Evolutionary conservation across 2,888 invertebrate species (phyloP).

Genomic region (Esperia sulphurella): DNA sequence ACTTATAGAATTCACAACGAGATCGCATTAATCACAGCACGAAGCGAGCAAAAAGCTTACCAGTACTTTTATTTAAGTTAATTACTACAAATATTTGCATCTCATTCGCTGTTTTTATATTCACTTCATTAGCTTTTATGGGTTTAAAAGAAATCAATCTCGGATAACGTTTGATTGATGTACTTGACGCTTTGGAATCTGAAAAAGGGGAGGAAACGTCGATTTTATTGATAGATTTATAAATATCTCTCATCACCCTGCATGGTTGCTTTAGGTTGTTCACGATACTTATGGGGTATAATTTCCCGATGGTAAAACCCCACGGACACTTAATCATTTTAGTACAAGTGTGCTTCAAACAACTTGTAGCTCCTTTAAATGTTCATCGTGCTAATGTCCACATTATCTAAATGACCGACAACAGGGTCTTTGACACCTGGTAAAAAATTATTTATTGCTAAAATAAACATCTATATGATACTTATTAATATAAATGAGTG

Average conservation of each 20-base stretch:
- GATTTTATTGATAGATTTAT: too few species aligned
- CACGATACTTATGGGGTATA: too few species aligned
- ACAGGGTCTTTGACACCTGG: not conserved
- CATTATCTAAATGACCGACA: too few species aligned
- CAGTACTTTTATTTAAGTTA: constrained; percentile 24
- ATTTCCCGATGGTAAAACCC: too few species aligned
- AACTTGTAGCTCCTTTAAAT: too few species aligned
- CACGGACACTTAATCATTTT: too few species aligned
- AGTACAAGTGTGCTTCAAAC: too few species aligned
- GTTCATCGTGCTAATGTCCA: too few species aligned
- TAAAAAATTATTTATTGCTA: not conserved
- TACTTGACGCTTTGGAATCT: not conserved
- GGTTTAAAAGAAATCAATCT: constrained; percentile 21
- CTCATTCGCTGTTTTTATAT: constrained; percentile 26
- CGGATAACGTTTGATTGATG: constrained; percentile 5
- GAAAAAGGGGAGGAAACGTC: too few species aligned
- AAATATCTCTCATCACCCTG: too few species aligned
- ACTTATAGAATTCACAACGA: constrained; percentile 40
- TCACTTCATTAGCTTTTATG: constrained; percentile 35
- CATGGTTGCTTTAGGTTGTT: too few species aligned
- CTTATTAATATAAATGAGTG: not conserved
- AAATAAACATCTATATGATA: not conserved
- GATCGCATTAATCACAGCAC: constrained; percentile 20
- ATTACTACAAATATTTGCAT: constrained; percentile 37
- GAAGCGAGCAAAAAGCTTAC: constrained; percentile 13